Base-by-base conservation (phyloP, 2,888 invertebrate genomes). In the Argyresthia albistria region DNA sequence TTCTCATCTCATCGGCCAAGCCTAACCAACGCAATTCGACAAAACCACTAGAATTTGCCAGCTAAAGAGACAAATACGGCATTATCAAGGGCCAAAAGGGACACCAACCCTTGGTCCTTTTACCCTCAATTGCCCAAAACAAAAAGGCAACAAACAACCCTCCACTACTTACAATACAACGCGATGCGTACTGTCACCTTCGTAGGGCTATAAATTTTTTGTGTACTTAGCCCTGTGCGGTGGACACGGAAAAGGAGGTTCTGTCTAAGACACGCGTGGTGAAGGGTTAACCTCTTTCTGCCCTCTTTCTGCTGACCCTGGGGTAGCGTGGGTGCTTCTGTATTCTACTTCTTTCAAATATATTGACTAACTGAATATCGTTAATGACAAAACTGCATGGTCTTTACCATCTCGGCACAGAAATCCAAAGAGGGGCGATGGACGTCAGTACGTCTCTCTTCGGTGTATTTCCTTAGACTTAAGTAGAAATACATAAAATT, bases 161-260 rank as follows among this genome's bases (percentile, higher is more conserved):
- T 50, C 42, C 36, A 49, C 43, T 43, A 35, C 42, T 45, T 50
- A 51, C 51, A 51, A 50, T 50, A 50, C 50, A 11, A 43, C 42
- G 37, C 12, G 12, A 12, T 43, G 46, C 45, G 46, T 39, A 35
- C 43, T 51, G 70, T 65, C 74, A 77, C 78, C 79, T 78, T 70
- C 56, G 52, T 12, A 8, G 42, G 65, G 61, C 64, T 72, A 80
- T 75, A 79, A 63, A 76, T 83, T 84, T 86, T 84, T 84, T 84
- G 80, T 72, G 63, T 71, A 67, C 75, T 77, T 72, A 75, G 71
- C 77, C 71, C 76, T 59, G 56, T 60, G 57, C 57, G 54, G 53
- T 56, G 56, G 69, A 87, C 86, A 87, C 75, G 83, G 75, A 87
- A 86, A 66, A 80, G 86, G 86, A 82, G 84, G 84, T 65, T 66